Conservation (phyloP, 30 jellyfish, hydroid and myxozoan species). For the Hydractinia symbiolongicarpus region DNA sequence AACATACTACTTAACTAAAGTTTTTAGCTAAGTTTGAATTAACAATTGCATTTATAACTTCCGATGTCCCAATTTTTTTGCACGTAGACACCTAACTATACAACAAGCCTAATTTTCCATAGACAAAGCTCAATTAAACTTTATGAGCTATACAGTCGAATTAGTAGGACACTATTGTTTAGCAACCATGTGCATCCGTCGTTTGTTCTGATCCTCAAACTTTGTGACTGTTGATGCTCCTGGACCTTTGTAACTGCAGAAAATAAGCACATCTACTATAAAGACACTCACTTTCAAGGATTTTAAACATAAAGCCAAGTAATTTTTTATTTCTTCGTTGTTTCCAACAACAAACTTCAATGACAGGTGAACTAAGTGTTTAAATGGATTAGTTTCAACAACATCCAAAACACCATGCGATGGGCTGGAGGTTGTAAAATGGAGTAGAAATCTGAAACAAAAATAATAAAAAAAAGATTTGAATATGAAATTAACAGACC, state of each 20-base stretch:
- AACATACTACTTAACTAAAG: too few species aligned
- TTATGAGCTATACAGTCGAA: too few species aligned
- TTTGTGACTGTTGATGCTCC: too few species aligned
- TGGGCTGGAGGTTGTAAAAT: constrained; percentile 30
- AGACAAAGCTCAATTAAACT: too few species aligned
- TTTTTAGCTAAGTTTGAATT: too few species aligned
- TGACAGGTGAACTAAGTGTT: constrained; percentile 87
- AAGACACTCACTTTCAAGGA: constrained; percentile 40
- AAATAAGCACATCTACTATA: neutral
- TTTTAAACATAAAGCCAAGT: constrained; percentile 70
- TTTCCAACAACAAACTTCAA: constrained; percentile 78
- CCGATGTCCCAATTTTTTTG: too few species aligned
- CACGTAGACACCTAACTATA: too few species aligned
- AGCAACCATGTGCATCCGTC: too few species aligned
- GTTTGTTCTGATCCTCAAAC: too few species aligned
- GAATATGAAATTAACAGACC: neutral
- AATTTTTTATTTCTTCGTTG: constrained; percentile 69
- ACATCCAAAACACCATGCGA: constrained; percentile 56
- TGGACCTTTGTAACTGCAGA: neutral
- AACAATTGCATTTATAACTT: too few species aligned
- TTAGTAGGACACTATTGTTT: too few species aligned
- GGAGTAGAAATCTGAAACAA: constrained; percentile 62
- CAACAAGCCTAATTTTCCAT: too few species aligned
- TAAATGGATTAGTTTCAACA: constrained; percentile 92
- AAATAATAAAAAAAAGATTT: neutral